Evolutionary conservation across 1,140 invertebrate genomes (phyloP).

Genomic region (Lordiphosa collinella): DNA sequence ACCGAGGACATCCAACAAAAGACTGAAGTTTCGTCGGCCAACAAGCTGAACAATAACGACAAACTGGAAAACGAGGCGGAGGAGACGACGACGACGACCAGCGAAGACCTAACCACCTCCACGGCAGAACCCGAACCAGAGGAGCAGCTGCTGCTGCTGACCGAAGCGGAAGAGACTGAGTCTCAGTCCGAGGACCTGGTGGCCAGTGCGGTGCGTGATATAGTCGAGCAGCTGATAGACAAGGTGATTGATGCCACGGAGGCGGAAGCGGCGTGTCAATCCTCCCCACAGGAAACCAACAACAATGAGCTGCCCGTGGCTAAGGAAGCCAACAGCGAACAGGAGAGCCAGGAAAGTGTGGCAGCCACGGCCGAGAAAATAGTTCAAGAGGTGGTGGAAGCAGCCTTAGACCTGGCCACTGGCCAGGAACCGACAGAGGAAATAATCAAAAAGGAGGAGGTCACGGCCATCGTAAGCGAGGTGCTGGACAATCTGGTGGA

Average conservation of each 20-base stretch:
- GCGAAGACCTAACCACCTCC: background rate
- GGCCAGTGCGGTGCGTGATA: slow-evolving; percentile 55
- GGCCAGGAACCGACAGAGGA: background rate
- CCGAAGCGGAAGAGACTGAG: slow-evolving; percentile 3
- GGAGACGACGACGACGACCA: slow-evolving; percentile 1
- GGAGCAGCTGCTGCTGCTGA: slow-evolving; percentile 19
- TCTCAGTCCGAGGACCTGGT: slow-evolving; percentile 37
- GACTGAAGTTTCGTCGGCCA: slow-evolving; percentile 63
- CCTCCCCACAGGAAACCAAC: slow-evolving; percentile 52
- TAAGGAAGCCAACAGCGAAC: slow-evolving; percentile 12
- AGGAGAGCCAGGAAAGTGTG: slow-evolving; percentile 17
- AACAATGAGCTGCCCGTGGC: slow-evolving; percentile 47
- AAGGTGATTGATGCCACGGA: slow-evolving; percentile 65
- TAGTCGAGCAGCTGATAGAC: slow-evolving; percentile 72
- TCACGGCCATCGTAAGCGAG: slow-evolving; percentile 61
- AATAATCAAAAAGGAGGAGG: slow-evolving; percentile 27
- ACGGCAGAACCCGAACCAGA: slow-evolving; percentile 2
- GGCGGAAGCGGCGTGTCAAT: slow-evolving; percentile 17
- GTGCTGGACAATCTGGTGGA: slow-evolving; percentile 61
- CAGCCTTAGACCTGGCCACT: slow-evolving; percentile 44
- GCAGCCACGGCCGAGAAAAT: slow-evolving; percentile 54
- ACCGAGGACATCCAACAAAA: slow-evolving; percentile 37
- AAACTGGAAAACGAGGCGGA: slow-evolving; percentile 24
- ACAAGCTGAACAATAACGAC: slow-evolving; percentile 71
- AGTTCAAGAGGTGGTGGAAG: slow-evolving; percentile 64